phyloP scores from a whole-genome alignment of 2,888 invertebrate species.

The Corythucha ciliata region DNA sequence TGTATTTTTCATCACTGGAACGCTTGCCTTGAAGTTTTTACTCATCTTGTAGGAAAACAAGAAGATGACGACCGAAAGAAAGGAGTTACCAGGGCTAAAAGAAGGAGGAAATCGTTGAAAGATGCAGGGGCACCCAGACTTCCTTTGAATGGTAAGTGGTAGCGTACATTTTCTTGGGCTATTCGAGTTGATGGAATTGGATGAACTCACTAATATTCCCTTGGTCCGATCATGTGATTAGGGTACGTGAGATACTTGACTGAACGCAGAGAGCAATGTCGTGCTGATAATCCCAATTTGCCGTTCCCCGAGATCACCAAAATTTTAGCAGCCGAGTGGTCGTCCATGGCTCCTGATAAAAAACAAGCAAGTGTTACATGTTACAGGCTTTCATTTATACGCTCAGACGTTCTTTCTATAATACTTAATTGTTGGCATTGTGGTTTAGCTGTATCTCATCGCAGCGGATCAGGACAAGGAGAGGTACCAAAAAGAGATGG shows the following conservation, averaged over 20 bases:
- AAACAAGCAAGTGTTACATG: conserved; percentile 63
- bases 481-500: conserved; percentile 71
- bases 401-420: too few species aligned
- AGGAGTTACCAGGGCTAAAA: conserved; percentile 46
- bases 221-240: too few species aligned
- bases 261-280: conserved; percentile 70
- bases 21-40: too few species aligned
- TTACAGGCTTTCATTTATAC: too few species aligned
- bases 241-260: conserved; percentile 79
- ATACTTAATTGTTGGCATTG: too few species aligned
- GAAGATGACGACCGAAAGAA: too few species aligned
- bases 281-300: conserved; percentile 69
- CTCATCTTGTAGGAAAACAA: too few species aligned
- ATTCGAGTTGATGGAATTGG: too few species aligned
- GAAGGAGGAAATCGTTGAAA: conserved; percentile 57
- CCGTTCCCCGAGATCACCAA: conserved; percentile 86
- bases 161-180: too few species aligned
- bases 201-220: too few species aligned
- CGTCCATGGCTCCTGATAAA: conserved; percentile 65
- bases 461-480: conserved; percentile 90
- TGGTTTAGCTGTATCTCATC: conserved; percentile 72
- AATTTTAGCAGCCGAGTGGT: conserved; percentile 87
- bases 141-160: conserved; percentile 58
- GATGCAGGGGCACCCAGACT: conserved; percentile 64
- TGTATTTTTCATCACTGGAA: too few species aligned